Evolutionary conservation across 2,888 invertebrate genomes (phyloP), one percentile per base, ranked within the genome.

Genomic region (Synergus laeviventris): DNA sequence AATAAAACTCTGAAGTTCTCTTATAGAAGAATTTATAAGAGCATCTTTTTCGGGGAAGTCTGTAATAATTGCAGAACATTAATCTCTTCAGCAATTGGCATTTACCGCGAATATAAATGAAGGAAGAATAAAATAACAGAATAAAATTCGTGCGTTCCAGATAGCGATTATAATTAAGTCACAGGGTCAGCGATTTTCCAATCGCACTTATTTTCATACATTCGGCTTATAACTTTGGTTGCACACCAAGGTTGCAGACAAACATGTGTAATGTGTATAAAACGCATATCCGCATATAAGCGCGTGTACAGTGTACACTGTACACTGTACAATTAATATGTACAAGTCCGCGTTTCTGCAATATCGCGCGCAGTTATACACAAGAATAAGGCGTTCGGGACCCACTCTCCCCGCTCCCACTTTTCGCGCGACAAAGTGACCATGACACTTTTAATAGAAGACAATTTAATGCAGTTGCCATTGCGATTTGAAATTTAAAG

Each of bases 391-490:
- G 61, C 73, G 81, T 74, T 74, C 76, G 78, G 59, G 75, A 81
- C 79, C 78, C 78, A 76, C 79, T 81, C 79, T 64, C 74, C 75
- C 75, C 76, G 78, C 76, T 76, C 78, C 79, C 78, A 59, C 75
- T 74, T 42, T 39, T 77, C 76, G 77, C 78, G 78, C 74, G 78
- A 78, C 78, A 80, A 76, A 76, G 80, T 85, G 89, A 87, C 90
- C 90, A 87, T 90, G 90, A 90, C 90, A 89, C 89, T 89, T 89
- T 88, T 88, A 90, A 89, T 89, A 87, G 87, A 86, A 88, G 89
- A 89, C 88, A 89, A 90, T 89, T 89, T 85, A 84, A 87, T 87
- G 87, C 89, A 85, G 87, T 86, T 82, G 86, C 82, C 82, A 86
- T 84, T 84, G 86, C 87, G 86, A 88, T 88, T 89, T 87, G 85